A percentile compares a stretch with the other conserved stretches of the same genome.
These are phyloP conservation scores for Drosophila suzukii DNA, from an alignment of 1,140 invertebrate species.

Conservation along the genomic window DNA sequence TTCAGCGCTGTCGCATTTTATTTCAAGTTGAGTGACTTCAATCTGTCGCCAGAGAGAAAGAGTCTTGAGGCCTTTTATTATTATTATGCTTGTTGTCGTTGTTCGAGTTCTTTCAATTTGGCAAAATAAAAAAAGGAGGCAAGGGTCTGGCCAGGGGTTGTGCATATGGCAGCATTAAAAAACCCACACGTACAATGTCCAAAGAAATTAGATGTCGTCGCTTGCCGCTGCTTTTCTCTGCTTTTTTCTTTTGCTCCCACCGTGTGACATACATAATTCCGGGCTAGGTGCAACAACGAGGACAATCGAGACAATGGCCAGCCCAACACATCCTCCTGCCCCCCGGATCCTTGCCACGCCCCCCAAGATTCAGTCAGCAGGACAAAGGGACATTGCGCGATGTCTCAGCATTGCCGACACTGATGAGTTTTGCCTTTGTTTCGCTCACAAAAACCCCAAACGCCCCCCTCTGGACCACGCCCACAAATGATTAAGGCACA, in stretches of 20 bases:
- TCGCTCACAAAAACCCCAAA: slow-evolving; percentile 14
- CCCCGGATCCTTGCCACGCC: slow-evolving; percentile 27
- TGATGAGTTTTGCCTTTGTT: slow-evolving; percentile 74
- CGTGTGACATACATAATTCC: slow-evolving; percentile 77
- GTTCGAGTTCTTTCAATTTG: slow-evolving; percentile 63
- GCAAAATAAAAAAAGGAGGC: slow-evolving; percentile 35
- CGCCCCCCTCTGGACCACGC: slow-evolving; percentile 47
- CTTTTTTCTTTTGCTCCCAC: slow-evolving; percentile 16
- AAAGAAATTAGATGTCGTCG: slow-evolving; percentile 76
- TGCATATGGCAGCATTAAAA: slow-evolving; percentile 84
- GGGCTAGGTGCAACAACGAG: slow-evolving; percentile 69
- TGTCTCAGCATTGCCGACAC: slow-evolving; percentile 55
- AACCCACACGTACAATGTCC: slow-evolving; percentile 80
- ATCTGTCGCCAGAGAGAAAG: slow-evolving; percentile 74
- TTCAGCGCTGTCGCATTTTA: slow-evolving; percentile 77
- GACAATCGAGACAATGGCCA: slow-evolving; percentile 75
- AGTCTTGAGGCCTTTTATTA: slow-evolving; percentile 75
- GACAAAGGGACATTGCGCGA: slow-evolving; percentile 61
- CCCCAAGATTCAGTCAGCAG: slow-evolving; percentile 18
- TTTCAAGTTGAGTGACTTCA: slow-evolving; percentile 84
- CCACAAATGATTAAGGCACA: slow-evolving; percentile 69
- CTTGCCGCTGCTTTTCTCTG: slow-evolving; percentile 9
- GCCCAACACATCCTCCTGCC: slow-evolving; percentile 42
- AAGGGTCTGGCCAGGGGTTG: slow-evolving; percentile 56
- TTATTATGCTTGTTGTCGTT: slow-evolving; percentile 57